These are phyloP conservation scores for Drosophila nr. perissopoda DNA, from an alignment of 2,888 invertebrate genomes.

Conservation along the genomic window DNA sequence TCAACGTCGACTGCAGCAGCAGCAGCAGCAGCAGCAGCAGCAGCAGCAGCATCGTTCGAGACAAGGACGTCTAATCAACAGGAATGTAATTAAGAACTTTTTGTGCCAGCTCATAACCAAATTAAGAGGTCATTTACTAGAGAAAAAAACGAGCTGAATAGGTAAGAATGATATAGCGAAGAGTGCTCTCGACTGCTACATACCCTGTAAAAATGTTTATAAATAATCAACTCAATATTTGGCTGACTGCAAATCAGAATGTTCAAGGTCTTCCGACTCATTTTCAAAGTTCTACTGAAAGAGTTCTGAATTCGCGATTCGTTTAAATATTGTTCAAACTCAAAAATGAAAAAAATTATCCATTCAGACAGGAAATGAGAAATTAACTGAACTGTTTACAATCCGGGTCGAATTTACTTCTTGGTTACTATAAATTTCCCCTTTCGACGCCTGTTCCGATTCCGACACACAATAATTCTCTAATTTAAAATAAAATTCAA, in stretches of 20 bases:
- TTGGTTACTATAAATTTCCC: too few relatives aligned
- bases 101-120: conserved; percentile 63
- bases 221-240: neutral
- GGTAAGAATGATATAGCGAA: rapidly evolving
- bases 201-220: conserved; percentile 1
- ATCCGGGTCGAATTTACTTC: too few relatives aligned
- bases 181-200: neutral
- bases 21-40: conserved; percentile 17
- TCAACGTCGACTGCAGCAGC: conserved; percentile 2
- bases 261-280: rapidly evolving
- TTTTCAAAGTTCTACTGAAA: neutral
- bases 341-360: too few relatives aligned
- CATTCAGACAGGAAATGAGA: neutral
- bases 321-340: too few relatives aligned
- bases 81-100: conserved; percentile 83
- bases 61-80: conserved; percentile 83
- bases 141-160: neutral
- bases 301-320: rapidly evolving
- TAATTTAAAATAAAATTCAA: neutral
- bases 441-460: neutral
- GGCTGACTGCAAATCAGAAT: neutral
- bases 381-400: too few relatives aligned
- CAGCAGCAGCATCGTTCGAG: conserved; percentile 15
- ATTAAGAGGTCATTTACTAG: conserved; percentile 52
- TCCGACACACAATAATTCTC: neutral